Percentiles rank a stretch among this genome's conserved stretches.
These are phyloP conservation scores for Hemiscyllium ocellatum DNA, from an alignment of 2,113 vertebrate species.

Conservation along the genomic window DNA sequence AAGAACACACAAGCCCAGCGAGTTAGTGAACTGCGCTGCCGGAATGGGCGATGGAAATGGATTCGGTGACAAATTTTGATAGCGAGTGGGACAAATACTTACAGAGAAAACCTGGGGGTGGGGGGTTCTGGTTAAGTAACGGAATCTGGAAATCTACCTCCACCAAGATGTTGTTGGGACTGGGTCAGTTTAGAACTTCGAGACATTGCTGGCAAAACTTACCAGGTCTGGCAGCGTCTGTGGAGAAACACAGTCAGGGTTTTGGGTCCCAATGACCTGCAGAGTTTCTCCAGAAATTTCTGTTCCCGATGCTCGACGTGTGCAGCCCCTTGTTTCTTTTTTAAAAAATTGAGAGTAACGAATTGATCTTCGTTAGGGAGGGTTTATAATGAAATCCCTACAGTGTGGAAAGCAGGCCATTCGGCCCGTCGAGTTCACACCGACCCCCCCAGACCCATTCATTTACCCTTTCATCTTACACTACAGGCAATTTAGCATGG, in stretches of 20 bases:
- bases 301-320: no score
- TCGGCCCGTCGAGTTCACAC: no score
- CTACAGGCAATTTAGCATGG: no score
- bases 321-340: no score
- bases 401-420: no score
- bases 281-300: no score
- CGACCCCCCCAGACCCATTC: no score
- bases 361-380: no score
- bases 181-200: not conserved
- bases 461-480: no score
- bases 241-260: not conserved
- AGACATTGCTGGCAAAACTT: not conserved
- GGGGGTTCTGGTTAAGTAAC: not conserved
- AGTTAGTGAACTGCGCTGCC: not conserved
- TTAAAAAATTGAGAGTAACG: no score
- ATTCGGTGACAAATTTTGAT: not conserved
- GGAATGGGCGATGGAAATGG: not conserved
- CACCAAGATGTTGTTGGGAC: not conserved
- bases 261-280: no score
- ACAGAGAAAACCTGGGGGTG: not conserved
- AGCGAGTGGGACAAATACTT: not conserved
- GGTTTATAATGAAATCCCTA: no score
- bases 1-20: not conserved
- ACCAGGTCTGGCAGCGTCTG: not conserved
- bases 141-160: not conserved